Conservation (phyloP, 2,888 invertebrate genomes). For the Pristionchus exspectatus region DNA sequence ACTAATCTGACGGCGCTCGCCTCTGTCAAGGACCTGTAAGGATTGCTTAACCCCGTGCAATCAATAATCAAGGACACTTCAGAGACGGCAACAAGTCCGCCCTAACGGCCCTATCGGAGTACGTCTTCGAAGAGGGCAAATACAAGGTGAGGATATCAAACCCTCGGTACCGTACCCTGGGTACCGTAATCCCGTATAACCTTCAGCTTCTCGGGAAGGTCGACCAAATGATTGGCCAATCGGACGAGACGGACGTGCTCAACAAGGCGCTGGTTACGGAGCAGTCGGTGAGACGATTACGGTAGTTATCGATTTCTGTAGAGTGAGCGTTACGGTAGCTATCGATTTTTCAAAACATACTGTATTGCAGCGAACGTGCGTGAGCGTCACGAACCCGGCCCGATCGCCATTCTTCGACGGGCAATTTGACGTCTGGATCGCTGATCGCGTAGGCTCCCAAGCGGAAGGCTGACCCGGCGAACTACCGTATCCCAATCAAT, state of each 20-base stretch:
- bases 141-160: background rate
- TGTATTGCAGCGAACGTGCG: background rate
- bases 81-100: background rate
- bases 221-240: background rate
- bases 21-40: background rate
- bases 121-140: background rate
- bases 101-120: background rate
- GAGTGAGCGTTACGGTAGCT: background rate
- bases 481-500: background rate
- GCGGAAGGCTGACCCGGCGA: conserved; percentile 6
- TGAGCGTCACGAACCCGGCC: background rate
- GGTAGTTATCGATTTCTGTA: no score
- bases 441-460: conserved; percentile 14
- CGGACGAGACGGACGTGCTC: background rate
- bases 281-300: background rate
- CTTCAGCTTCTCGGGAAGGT: conserved; percentile 16
- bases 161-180: background rate
- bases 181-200: no score
- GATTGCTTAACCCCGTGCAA: background rate
- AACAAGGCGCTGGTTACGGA: background rate
- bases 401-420: conserved; percentile 15
- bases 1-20: background rate
- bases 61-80: background rate
- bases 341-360: background rate
- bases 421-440: background rate